Evolutionary conservation across 2,113 vertebrate species (phyloP), one percentile per base, ranked within the genome.

Genomic region (Danionella cerebrum): DNA sequence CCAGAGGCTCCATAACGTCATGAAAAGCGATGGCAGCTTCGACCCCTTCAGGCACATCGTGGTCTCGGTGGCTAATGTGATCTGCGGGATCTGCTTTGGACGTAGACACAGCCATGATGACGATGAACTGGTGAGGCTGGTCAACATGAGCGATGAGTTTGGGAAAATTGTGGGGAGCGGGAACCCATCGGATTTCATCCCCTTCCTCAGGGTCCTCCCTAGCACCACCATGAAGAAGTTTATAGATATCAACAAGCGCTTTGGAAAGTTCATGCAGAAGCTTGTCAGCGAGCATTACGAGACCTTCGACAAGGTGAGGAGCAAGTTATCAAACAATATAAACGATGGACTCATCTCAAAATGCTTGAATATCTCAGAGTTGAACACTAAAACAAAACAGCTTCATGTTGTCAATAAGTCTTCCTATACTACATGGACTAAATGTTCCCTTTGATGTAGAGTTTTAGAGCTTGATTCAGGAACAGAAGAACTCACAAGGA

Each of bases 31-130:
- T 0, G 89, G 90, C 21, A 74, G 66, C 62, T 94, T 94, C 7
- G 91, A 95, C 55, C 90, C 90, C 5, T 89, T 86, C 69, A 83
- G 83, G 2, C 85, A 90, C 38, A 67, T 96, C 2, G 89, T 94
- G 1, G 81, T 94, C 44, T 93, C 93, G 0, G 93, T 96, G 11
- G 85, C 88, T 16, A 96, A 95, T 0, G 89, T 95, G 53, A 91
- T 96, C 75, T 92, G 89, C 29, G 93, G 89, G 31, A 93, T 96
- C 73, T 94, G 92, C 79, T 95, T 94, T 3, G 91, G 91, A 8
- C 85, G 82, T 4, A 85, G 88, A 18, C 93, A 93, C 0, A 79
- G 75, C 63, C 86, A 92, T n/a, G 57, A 85, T 0, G 85, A 92
- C 14, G 51, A 89, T 52, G 91, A 95, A 67, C 84, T 97, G 68